Conservation (phyloP, 2,113 vertebrate species). For the Meles meles region DNA sequence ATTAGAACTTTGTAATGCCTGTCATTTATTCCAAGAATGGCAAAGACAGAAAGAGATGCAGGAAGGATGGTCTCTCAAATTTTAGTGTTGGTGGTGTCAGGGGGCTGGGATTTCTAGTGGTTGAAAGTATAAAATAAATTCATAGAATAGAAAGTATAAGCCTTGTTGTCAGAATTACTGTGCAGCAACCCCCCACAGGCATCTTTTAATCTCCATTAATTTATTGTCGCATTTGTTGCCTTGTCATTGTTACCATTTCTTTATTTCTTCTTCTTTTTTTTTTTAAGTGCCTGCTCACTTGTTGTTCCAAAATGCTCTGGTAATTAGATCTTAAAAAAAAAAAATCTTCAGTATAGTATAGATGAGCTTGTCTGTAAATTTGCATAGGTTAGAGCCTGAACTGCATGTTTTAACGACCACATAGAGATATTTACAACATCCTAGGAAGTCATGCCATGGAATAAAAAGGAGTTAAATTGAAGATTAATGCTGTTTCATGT, state of each 20-base stretch:
- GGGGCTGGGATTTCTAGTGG: neutral
- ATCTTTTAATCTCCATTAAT: neutral
- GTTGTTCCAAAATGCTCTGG: neutral
- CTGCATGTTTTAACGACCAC: conserved; percentile 50
- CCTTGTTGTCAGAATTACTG: neutral
- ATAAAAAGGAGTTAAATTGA: conserved; percentile 66
- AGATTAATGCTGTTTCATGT: neutral
- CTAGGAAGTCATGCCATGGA: conserved; percentile 69
- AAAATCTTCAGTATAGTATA: neutral
- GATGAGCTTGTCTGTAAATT: neutral
- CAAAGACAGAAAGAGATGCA: neutral
- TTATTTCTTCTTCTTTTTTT: neutral
- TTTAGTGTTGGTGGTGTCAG: neutral
- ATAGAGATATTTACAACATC: conserved; percentile 71
- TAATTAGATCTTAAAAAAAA: neutral
- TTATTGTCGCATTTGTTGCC: neutral
- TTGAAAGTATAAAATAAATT: neutral
- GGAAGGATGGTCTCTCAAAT: neutral
- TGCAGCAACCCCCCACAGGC: neutral
- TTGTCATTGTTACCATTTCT: neutral
- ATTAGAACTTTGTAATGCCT: neutral
- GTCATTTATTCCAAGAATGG: neutral
- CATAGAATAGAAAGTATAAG: neutral
- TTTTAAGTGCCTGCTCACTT: neutral
- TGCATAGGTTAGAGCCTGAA: conserved; percentile 51